These are phyloP conservation scores for Edolisoma coerulescens DNA, from an alignment of 2,113 vertebrate species.

Conservation along the genomic window DNA sequence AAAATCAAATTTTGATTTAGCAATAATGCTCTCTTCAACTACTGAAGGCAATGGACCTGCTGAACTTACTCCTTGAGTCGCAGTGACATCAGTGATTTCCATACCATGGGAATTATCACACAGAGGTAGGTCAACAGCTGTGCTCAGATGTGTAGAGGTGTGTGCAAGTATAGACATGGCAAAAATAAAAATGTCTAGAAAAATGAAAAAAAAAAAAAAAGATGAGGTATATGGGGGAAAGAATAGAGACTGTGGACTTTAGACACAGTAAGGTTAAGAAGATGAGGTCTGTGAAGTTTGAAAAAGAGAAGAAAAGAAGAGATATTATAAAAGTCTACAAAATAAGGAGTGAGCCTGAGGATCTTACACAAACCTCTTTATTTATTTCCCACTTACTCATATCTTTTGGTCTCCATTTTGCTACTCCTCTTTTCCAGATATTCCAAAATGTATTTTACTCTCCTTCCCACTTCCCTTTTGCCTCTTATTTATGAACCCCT, in stretches of 20 bases:
- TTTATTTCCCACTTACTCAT: neutral
- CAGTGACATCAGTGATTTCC: neutral
- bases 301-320: slow-evolving; percentile 24
- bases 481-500: neutral
- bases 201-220: neutral
- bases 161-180: slow-evolving; percentile 9
- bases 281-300: slow-evolving; percentile 6
- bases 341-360: slow-evolving; percentile 37
- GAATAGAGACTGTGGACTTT: slow-evolving; percentile 2
- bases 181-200: slow-evolving; percentile 20
- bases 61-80: neutral
- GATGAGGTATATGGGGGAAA: neutral
- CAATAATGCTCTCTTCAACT: neutral
- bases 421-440: neutral
- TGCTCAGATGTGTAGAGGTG: slow-evolving; percentile 5
- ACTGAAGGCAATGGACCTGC: neutral
- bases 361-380: neutral
- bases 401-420: neutral
- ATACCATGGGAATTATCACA: neutral
- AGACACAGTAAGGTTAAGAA: slow-evolving; percentile 16
- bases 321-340: slow-evolving; percentile 9
- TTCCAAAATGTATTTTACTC: neutral
- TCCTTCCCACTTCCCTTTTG: neutral
- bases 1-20: neutral
- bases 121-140: slow-evolving; percentile 49